Evolutionary conservation across 2,888 invertebrate species (phyloP).

Genomic region (Copidosoma aretas): DNA sequence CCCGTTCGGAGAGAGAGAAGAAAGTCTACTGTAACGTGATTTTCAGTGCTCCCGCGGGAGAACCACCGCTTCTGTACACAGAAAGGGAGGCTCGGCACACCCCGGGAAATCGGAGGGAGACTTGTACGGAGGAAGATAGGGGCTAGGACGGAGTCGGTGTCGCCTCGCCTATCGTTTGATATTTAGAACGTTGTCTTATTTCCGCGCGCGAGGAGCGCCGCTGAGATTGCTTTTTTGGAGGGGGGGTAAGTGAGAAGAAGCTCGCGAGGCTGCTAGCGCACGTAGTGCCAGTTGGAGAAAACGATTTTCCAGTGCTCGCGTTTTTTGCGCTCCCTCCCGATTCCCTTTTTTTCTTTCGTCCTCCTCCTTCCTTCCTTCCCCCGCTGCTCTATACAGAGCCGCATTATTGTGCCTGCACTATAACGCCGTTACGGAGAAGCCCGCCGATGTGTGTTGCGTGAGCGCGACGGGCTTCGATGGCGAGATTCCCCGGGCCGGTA

Average conservation of each 20-base stretch:
- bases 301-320: conserved; percentile 20
- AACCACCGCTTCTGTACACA: no score
- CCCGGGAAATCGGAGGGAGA: background rate
- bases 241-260: conserved; percentile 14
- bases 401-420: no score
- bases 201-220: conserved; percentile 25
- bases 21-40: conserved; percentile 31
- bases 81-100: background rate
- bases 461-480: no score
- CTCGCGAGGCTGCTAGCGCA: background rate
- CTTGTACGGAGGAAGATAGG: background rate
- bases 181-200: conserved; percentile 42
- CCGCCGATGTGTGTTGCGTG: background rate
- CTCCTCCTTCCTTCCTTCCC: background rate
- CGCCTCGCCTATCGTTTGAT: conserved; percentile 35
- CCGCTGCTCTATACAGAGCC: background rate
- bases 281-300: conserved; percentile 35
- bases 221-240: conserved; percentile 39
- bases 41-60: conserved; percentile 25
- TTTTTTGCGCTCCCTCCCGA: background rate
- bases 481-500: conserved; percentile 2
- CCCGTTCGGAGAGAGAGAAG: background rate
- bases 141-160: background rate
- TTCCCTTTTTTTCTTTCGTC: background rate
- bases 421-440: no score